Evolutionary conservation across 2,113 vertebrate genomes (phyloP), one percentile per base, ranked within the genome.

Genomic region (Brachyistius frenatus): DNA sequence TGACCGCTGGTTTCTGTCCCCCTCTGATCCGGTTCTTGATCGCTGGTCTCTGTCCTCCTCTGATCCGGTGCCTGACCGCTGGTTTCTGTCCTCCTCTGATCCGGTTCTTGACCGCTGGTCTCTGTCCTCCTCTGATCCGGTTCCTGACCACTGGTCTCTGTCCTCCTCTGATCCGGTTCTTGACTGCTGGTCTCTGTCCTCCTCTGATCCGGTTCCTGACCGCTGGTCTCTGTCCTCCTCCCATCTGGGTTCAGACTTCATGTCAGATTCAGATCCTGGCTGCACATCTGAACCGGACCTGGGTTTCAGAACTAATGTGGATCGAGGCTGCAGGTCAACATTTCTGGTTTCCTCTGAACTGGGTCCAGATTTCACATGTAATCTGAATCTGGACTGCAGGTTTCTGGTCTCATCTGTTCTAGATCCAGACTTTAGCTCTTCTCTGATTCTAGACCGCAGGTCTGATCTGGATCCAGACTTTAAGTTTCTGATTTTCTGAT

Each of bases 401-500:
- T 47, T 9, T 60, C 16, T 64, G 54, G 47, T 56, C 23, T 79
- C 16, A 3, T 75, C 31, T 41, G 71, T 3, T 60, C 5, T 39
- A 15, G 72, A 37, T 7, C 35, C 52, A 16, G 57, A 7, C 6
- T 11, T 1, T 6, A 52, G 23, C 5, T 61, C 30, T 6, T 95
- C 63, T 94, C 89, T 64, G 89, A 91, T 1, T 7, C 7, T 41
- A 41, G 39, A 41, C 37, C 36, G 66, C n/a, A 41, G 54, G 31
- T 46, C 3, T 47, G 33, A 44, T 54, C 5, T 62, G 14, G 32
- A 67, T 53, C 7, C 50, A 32, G 46, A 0, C 36, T 58, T 9
- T 2, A 58, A 9, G 23, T 50, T 5, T 60, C 10, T 46, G 23
- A 23, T 23, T 23, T 23, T 23, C 23, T 23, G 23, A 23, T 23